Evolutionary conservation across 2,113 vertebrate species (phyloP).

Genomic region (Rafetus swinhoei): DNA sequence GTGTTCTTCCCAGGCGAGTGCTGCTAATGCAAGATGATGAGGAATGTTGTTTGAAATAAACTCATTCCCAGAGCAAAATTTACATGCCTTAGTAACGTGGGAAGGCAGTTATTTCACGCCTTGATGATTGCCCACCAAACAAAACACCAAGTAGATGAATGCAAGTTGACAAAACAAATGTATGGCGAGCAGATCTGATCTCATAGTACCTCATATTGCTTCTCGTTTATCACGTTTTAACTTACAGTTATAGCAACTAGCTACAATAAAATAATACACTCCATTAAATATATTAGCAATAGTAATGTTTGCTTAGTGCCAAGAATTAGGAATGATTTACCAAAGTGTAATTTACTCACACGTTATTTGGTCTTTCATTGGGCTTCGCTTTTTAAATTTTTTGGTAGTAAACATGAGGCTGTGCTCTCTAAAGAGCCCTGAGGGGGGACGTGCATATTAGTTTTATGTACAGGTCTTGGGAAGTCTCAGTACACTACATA

Average conservation of each 20-base stretch:
- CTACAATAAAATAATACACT: slow-evolving; percentile 74
- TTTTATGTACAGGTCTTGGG: not conserved
- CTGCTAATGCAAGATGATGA: slow-evolving; percentile 1
- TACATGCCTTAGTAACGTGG: slow-evolving; percentile 34
- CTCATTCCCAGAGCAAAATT: slow-evolving; percentile 42
- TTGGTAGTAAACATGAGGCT: not conserved
- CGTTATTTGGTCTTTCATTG: not conserved
- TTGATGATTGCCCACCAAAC: slow-evolving; percentile 70
- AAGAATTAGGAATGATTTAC: slow-evolving; percentile 56
- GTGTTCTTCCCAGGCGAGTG: not conserved
- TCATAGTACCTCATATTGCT: slow-evolving; percentile 34
- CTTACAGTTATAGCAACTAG: slow-evolving; percentile 61
- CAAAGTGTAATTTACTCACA: not conserved
- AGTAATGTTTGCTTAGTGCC: slow-evolving; percentile 62
- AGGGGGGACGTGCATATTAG: not conserved
- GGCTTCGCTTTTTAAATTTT: slow-evolving; percentile 52
- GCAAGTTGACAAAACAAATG: slow-evolving; percentile 53
- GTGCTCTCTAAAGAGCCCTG: not conserved
- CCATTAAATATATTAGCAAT: slow-evolving; percentile 71
- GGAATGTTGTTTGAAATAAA: slow-evolving; percentile 29
- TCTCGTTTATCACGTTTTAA: slow-evolving; percentile 70
- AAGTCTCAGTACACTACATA: not conserved
- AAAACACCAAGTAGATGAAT: slow-evolving; percentile 67
- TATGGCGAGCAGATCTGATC: slow-evolving; percentile 31
- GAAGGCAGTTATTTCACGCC: slow-evolving; percentile 66